These are phyloP conservation scores for Eilema depressum DNA, from an alignment of 2,888 invertebrate species.

Conservation along the genomic window DNA sequence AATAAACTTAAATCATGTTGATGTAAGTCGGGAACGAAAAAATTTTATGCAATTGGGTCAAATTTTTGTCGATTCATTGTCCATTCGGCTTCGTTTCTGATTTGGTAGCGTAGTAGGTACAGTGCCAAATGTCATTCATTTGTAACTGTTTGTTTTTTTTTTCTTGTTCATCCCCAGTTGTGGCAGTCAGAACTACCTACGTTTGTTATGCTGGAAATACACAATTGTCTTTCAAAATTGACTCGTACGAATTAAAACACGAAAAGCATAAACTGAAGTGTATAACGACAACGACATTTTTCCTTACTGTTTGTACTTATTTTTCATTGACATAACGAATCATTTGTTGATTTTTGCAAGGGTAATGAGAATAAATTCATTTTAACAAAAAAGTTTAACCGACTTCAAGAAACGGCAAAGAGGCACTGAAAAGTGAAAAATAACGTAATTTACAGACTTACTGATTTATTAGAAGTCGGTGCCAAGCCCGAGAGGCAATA, in stretches of 20 bases:
- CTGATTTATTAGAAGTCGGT: too few species aligned
- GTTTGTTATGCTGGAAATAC: slow-evolving; percentile 35
- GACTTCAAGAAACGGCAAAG: too few species aligned
- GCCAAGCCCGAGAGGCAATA: too few species aligned
- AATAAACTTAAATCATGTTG: slow-evolving; percentile 24
- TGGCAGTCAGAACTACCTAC: slow-evolving; percentile 35
- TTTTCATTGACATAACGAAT: background rate
- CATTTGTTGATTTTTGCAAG: background rate
- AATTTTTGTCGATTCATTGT: slow-evolving; percentile 76
- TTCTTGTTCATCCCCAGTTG: slow-evolving; percentile 43
- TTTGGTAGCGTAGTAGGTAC: slow-evolving; percentile 59
- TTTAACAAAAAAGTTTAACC: too few species aligned
- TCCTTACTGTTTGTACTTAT: background rate
- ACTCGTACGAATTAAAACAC: slow-evolving; percentile 39
- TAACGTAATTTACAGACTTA: too few species aligned
- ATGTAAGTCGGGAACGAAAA: slow-evolving; percentile 44
- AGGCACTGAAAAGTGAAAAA: too few species aligned
- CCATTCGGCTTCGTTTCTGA: slow-evolving; percentile 61
- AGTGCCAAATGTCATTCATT: slow-evolving; percentile 70
- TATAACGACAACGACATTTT: background rate
- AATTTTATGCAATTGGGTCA: slow-evolving; percentile 73
- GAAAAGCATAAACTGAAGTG: background rate
- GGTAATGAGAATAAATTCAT: too few species aligned
- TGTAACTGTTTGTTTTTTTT: slow-evolving; percentile 43
- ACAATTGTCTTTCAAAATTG: slow-evolving; percentile 34